Base-by-base conservation (phyloP, 2,797 vertebrate species). In the Chelonia mydas region DNA sequence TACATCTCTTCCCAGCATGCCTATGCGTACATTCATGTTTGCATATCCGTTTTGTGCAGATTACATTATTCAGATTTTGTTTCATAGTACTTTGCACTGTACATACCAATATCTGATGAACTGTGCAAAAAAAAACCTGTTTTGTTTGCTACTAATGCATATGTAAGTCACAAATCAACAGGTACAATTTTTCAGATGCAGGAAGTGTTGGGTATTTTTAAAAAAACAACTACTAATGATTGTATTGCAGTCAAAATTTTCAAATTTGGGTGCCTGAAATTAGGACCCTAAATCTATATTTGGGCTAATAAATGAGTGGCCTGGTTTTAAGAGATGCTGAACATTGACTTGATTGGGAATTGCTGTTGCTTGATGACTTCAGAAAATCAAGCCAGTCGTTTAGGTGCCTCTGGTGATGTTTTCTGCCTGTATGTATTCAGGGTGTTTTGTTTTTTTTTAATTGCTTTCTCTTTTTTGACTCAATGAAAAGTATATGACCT, bases 1-100 rank as follows among this genome's bases (percentile, higher is more conserved):
- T 25, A 2, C 86, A 28, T 77, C 78, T 53, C 7, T 31, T 25
- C 27, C 45, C 45, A 77, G 13, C 47, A 49, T 47, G 47, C 27
- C 28, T 77, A 47, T 12, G 8, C 27, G 5, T 47, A 77, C 45
- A 77, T 4, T 28, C 25, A 85, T 72, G 85, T 83, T 76, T n/a
- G 27, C 19, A 25, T 95, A 77, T 84, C 21, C 21, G 11, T 37
- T 84, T 90, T 83, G 84, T 82, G 49, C 31, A 83, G 81, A 53
- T 77, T 31, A 12, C 85, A 83, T 16, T 11, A 27, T 90, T 79
- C 50, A 41, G 37, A 37, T 45, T 86, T 92, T 65, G 49, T 86
- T 96, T 87, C 84, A 15, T 51, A 54, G 15, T 78, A 85, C 78
- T 91, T 92, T 88, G 80, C 86, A 88, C 50, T 92, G 54, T 84